Conservation (phyloP, 2,113 vertebrate genomes). For the Stictonetta naevosa region DNA sequence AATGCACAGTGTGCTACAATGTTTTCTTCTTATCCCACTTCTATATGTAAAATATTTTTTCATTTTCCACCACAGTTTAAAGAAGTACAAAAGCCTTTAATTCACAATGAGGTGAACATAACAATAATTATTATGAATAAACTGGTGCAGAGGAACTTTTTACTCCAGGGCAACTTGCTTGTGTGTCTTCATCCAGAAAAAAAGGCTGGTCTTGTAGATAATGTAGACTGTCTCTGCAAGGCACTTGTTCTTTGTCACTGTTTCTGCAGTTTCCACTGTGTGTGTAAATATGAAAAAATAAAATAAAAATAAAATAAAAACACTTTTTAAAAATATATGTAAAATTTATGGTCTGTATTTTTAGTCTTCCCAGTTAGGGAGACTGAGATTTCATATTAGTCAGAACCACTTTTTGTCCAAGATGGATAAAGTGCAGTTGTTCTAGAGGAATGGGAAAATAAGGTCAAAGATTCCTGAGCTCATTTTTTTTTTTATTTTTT, state of each 20-base stretch:
- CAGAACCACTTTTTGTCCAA: background rate
- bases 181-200: background rate
- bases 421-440: background rate
- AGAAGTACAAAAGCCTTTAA: background rate
- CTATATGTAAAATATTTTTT: background rate
- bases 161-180: background rate
- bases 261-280: background rate
- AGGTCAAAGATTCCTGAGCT: background rate
- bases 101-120: background rate
- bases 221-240: background rate
- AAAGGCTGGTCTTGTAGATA: background rate
- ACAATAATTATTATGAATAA: background rate
- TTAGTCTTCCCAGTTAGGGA: background rate
- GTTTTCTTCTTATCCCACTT: background rate
- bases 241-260: accelerated
- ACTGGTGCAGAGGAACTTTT: background rate
- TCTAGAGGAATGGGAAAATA: background rate
- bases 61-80: background rate
- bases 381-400: background rate
- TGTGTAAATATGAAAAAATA: background rate
- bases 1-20: accelerated
- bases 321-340: background rate
- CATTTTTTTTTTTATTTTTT: background rate
- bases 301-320: too few relatives aligned
- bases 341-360: background rate